Evolutionary conservation across 2,797 vertebrate genomes (phyloP).

Genomic region (Molothrus aeneus): DNA sequence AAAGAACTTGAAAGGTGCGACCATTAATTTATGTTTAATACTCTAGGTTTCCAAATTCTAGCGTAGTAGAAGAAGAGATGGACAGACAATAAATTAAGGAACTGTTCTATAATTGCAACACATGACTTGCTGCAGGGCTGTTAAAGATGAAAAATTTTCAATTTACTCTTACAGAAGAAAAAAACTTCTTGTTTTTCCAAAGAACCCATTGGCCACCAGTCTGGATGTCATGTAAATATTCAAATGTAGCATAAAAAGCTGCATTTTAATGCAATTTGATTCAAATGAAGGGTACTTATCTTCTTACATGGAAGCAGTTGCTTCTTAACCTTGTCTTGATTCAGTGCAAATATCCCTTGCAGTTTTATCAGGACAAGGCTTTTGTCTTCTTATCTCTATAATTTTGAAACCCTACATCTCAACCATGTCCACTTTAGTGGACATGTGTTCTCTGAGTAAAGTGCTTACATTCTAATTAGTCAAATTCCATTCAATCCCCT

Average conservation of each 20-base stretch:
- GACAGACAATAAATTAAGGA: not conserved
- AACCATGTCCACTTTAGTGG: not conserved
- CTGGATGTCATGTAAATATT: not conserved
- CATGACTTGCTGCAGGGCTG: not conserved
- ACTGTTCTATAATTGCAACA: not conserved
- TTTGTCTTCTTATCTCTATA: not conserved
- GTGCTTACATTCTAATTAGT: constrained; percentile 9
- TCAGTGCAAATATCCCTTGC: not conserved
- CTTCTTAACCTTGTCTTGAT: not conserved
- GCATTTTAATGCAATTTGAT: not conserved
- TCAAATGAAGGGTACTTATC: not conserved
- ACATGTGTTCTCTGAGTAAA: not conserved
- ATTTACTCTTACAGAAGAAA: not conserved
- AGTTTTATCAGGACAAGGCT: not conserved
- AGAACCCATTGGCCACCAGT: not conserved
- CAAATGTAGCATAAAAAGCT: not conserved
- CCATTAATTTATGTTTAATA: not conserved
- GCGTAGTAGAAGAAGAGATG: not conserved
- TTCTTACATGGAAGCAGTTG: not conserved
- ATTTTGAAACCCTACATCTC: not conserved
- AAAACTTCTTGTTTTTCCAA: not conserved
- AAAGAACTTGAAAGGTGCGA: not conserved
- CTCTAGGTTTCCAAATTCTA: not conserved
- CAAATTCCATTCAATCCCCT: not conserved
- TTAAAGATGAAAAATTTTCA: not conserved